phyloP scores from a whole-genome alignment of 2,888 invertebrate genomes.

The Criorhina ranunculi region DNA sequence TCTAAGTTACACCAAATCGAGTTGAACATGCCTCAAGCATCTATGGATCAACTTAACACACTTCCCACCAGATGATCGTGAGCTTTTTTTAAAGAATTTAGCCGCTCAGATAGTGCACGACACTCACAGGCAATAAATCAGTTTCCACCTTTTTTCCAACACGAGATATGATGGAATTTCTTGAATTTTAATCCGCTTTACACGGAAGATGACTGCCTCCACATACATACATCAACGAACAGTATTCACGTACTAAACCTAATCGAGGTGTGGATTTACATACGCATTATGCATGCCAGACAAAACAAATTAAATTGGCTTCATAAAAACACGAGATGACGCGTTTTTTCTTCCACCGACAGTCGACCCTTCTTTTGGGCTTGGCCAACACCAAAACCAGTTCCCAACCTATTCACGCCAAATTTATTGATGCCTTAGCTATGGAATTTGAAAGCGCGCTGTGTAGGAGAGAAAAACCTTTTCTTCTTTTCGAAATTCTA shows the following conservation, averaged over 20 bases:
- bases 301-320: slow-evolving; percentile 22
- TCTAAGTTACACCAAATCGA: too few species aligned
- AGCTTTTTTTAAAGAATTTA: not conserved
- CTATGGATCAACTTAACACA: too few species aligned
- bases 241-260: slow-evolving; percentile 1
- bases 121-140: not conserved
- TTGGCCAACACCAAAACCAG: slow-evolving; percentile 50
- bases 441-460: slow-evolving; percentile 42
- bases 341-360: not conserved
- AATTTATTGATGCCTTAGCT: slow-evolving; percentile 58
- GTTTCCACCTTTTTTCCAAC: not conserved
- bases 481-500: slow-evolving; percentile 2
- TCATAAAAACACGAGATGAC: slow-evolving; percentile 5
- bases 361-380: slow-evolving; percentile 36
- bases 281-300: slow-evolving; percentile 15
- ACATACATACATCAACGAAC: slow-evolving; percentile 19
- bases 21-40: too few species aligned
- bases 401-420: slow-evolving; percentile 42
- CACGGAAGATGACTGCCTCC: slow-evolving; percentile 17
- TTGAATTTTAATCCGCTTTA: slow-evolving; percentile 27
- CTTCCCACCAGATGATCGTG: too few species aligned
- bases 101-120: not conserved
- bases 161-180: slow-evolving; percentile 6
- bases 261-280: slow-evolving; percentile 11
- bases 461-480: slow-evolving; percentile 46